Evolutionary conservation across 2,888 invertebrate genomes (phyloP).

Genomic region (Andricus quercusramuli): DNA sequence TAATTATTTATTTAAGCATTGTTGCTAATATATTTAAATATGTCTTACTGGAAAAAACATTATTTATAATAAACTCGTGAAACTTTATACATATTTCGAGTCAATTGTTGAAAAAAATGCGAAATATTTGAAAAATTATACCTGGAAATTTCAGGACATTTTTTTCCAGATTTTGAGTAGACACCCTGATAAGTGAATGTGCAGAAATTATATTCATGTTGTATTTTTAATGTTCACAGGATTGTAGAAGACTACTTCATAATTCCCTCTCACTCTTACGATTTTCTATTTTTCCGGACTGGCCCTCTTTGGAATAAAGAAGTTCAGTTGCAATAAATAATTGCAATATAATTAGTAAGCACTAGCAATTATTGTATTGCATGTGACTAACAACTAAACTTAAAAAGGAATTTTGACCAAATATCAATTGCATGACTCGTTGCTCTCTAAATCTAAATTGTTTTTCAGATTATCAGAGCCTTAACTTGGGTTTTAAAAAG

Average conservation of each 20-base stretch:
- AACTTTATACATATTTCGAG: too few relatives aligned
- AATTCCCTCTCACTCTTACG: not conserved
- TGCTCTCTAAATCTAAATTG: not conserved
- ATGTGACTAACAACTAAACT: slow-evolving; percentile 1
- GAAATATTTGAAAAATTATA: too few relatives aligned
- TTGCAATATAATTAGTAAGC: slow-evolving; percentile 35
- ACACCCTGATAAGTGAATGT: too few relatives aligned
- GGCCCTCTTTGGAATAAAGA: not conserved
- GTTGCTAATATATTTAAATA: too few relatives aligned
- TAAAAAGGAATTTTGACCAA: not conserved
- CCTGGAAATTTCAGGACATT: too few relatives aligned
- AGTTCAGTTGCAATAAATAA: not conserved
- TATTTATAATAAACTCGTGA: too few relatives aligned
- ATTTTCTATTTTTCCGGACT: slow-evolving; percentile 39
- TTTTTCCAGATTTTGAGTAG: too few relatives aligned
- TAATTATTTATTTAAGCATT: too few relatives aligned
- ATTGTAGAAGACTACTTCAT: slow-evolving; percentile 12
- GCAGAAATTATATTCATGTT: not conserved
- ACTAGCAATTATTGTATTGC: slow-evolving; percentile 2
- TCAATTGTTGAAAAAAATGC: too few relatives aligned
- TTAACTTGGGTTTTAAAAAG: too few relatives aligned
- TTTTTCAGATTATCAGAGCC: not conserved
- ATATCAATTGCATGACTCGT: not conserved
- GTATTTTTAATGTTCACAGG: slow-evolving; percentile 26
- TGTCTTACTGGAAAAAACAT: too few relatives aligned